Base-by-base conservation (phyloP, 1,140 invertebrate species). In the Hesperophylax magnus region DNA sequence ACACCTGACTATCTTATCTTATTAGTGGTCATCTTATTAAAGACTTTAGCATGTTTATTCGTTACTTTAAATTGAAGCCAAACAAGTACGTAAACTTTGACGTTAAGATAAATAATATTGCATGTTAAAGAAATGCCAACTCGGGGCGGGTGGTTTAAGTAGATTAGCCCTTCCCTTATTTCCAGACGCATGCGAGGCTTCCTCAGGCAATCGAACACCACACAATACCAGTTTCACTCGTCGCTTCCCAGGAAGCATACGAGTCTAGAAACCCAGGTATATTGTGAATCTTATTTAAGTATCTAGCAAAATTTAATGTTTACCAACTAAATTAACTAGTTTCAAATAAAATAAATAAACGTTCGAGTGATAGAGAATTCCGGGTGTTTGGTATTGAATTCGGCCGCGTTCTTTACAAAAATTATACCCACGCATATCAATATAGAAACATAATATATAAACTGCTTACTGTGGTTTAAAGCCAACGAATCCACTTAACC, bases 201-300 rank as follows among this genome's bases (percentile, higher is more conserved):
- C 58, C 20, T 61, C 9, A 15, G 15, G 20, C 11, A 61, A 61
- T 24, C 24, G 1, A 47, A 47, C 39, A 47, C 24, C 18, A 61
- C 24, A 61, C 24, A 22, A 20, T 61, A 24, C 9, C 58, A 61
- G 58, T 61, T 22, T 61, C 58, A 20, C 58, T 24, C 58, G 58
- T 15, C 7, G 58, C 58, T 61, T 61, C 18, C 18, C 14, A 4
- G 9, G 58, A 24, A 61, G 58, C 58, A 22, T 8, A 61, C 58
- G 58, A 61, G 58, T 24, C 58, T 61, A 61, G 9, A 61, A 61
- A 22, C 58, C 6, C 24, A 20, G 58, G 58, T 61, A 61, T n/a
- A 60, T 60, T 20, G 9, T 60, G 22, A 60, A 14, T 17, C 14
- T n/a, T n/a, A n/a, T n/a, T n/a, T n/a, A n/a, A n/a, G n/a, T 6